Conservation (phyloP, 92 coral and sea anemone genomes). For the Chrysogorgia sp. region DNA sequence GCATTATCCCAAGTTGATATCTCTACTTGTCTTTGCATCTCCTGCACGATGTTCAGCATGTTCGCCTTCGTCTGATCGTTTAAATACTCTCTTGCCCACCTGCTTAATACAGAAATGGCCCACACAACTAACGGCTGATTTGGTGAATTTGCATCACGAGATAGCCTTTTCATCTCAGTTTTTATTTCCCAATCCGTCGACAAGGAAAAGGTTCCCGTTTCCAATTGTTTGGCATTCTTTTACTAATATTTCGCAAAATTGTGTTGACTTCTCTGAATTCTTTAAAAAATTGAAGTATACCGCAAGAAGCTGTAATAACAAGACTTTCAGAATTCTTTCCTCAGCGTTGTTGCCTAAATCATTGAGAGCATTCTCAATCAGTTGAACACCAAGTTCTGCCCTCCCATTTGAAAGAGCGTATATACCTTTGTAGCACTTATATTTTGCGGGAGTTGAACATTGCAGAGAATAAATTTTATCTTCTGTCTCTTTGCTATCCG, state of each 20-base stretch:
- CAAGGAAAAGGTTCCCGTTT: background rate
- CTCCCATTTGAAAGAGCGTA: background rate
- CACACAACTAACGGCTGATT: background rate
- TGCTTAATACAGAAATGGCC: background rate
- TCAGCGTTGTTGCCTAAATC: background rate
- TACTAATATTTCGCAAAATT: background rate
- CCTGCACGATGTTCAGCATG: background rate
- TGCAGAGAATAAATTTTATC: background rate
- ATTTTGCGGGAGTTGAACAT: slow-evolving; percentile 12
- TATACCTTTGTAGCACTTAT: slow-evolving; percentile 38
- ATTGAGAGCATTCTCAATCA: background rate
- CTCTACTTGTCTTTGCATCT: background rate
- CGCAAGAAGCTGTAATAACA: slow-evolving; percentile 7
- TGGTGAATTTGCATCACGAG: background rate
- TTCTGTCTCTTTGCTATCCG: background rate
- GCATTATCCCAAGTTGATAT: background rate
- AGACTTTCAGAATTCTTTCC: background rate
- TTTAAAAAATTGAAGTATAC: background rate
- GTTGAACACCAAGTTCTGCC: slow-evolving; percentile 1
- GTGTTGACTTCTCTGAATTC: background rate
- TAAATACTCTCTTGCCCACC: background rate
- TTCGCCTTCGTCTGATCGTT: background rate
- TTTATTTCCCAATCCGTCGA: background rate
- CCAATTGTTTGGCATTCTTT: background rate
- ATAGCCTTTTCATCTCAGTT: background rate